phyloP scores from a whole-genome alignment of 2,113 vertebrate genomes.

The Chrysochloris asiatica region DNA sequence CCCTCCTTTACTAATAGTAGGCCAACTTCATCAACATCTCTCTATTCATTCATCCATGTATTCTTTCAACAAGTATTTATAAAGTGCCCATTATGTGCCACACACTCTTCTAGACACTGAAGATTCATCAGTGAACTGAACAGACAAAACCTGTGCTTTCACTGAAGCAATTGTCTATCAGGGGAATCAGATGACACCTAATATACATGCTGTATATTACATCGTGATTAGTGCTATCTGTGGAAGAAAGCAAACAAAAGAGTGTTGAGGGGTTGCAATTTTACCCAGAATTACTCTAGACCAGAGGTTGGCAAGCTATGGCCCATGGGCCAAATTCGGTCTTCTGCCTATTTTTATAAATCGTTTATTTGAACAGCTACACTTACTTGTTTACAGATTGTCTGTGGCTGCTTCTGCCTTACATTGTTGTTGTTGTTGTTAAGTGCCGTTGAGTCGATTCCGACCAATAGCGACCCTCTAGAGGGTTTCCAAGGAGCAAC shows the following conservation, averaged over 20 bases:
- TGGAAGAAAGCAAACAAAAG: conserved; percentile 14
- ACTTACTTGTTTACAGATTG: conserved; percentile 10
- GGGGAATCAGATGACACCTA: background rate
- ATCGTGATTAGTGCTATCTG: background rate
- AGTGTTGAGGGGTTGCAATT: background rate
- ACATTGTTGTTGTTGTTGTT: too few species aligned
- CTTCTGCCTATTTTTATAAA: conserved; percentile 52
- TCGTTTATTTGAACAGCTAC: background rate
- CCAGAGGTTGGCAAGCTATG: conserved; percentile 1
- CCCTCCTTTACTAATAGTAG: background rate
- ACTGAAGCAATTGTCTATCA: conserved; percentile 6
- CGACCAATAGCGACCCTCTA: too few species aligned
- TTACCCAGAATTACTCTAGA: conserved; percentile 39
- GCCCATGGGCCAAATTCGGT: background rate
- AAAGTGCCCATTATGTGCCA: conserved; percentile 35
- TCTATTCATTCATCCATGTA: background rate
- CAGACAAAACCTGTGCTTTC: conserved; percentile 11
- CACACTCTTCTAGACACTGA: background rate
- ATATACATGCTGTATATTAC: background rate
- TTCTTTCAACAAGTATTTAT: conserved; percentile 41
- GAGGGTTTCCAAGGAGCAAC: too few species aligned
- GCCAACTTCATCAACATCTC: background rate
- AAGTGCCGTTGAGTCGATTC: too few species aligned
- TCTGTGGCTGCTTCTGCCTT: background rate
- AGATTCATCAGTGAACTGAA: conserved; percentile 6